These are phyloP conservation scores for Pedetes capensis DNA, from an alignment of 2,113 vertebrate genomes.

Conservation along the genomic window DNA sequence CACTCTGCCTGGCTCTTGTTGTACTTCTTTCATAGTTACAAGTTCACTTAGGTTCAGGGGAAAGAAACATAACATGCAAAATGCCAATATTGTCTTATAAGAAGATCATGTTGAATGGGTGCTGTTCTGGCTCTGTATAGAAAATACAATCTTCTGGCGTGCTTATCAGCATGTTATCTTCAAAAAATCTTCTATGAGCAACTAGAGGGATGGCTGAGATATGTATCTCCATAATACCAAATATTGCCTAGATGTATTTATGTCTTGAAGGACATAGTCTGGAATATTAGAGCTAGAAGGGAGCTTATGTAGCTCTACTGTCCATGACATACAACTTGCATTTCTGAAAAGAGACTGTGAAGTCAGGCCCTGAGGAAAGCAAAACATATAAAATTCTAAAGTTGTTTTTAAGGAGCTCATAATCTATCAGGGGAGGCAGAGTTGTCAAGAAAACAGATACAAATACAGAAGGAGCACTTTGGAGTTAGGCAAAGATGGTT, in stretches of 20 bases:
- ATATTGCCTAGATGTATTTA: not conserved
- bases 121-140: not conserved
- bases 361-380: not conserved
- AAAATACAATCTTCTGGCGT: not conserved
- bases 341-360: not conserved
- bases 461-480: constrained; percentile 5
- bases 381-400: constrained; percentile 6
- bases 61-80: not conserved
- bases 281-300: not conserved
- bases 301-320: not conserved
- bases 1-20: not conserved
- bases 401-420: not conserved
- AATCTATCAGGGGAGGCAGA: not conserved
- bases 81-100: not conserved
- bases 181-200: not conserved
- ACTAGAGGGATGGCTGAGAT: not conserved
- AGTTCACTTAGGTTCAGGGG: not conserved
- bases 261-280: not conserved
- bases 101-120: not conserved
- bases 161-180: not conserved
- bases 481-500: not conserved
- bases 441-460: constrained; percentile 34
- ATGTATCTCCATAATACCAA: not conserved
- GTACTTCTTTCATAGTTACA: not conserved
- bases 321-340: not conserved